Percentiles rank a stretch among this genome's conserved stretches.
Evolutionary conservation across 2,888 invertebrate species (phyloP).

Genomic region (Sphaeridia pumilis): DNA sequence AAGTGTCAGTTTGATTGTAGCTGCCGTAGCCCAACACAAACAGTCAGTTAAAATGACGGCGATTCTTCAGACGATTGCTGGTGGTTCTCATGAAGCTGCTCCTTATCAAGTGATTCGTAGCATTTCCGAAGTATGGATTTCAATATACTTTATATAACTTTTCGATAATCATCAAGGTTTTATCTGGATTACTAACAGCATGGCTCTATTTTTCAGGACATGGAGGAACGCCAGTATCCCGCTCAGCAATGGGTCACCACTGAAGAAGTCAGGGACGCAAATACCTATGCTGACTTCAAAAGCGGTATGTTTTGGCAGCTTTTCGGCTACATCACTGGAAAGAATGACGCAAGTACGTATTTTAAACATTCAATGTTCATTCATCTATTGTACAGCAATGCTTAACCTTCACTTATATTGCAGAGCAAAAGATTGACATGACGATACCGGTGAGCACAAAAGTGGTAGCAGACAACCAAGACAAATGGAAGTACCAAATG

Average conservation of each 20-base stretch:
- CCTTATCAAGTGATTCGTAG: too few relatives aligned
- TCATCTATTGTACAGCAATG: not conserved
- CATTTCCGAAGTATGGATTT: too few relatives aligned
- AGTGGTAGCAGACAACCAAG: slow-evolving; percentile 13
- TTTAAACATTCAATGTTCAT: not conserved
- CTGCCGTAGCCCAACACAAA: too few relatives aligned
- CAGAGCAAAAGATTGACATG: slow-evolving; percentile 23
- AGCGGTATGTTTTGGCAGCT: slow-evolving; percentile 21
- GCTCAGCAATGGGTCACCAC: slow-evolving; percentile 18
- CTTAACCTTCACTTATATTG: not conserved
- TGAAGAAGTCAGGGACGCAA: not conserved
- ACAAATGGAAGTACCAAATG: slow-evolving; percentile 17
- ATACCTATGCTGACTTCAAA: not conserved
- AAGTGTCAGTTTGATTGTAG: too few relatives aligned
- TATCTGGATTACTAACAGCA: too few relatives aligned
- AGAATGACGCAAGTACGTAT: slow-evolving; percentile 18
- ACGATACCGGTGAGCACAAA: slow-evolving; percentile 22
- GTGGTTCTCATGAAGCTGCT: too few relatives aligned
- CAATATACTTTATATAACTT: too few relatives aligned
- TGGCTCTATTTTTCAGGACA: slow-evolving; percentile 7
- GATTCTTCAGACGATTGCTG: too few relatives aligned
- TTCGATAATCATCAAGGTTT: too few relatives aligned
- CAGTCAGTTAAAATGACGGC: too few relatives aligned
- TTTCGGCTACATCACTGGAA: slow-evolving; percentile 24
- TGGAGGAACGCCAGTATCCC: slow-evolving; percentile 21